These are phyloP conservation scores for Cheilosia pagana DNA, from an alignment of 2,888 invertebrate genomes.

Conservation along the genomic window DNA sequence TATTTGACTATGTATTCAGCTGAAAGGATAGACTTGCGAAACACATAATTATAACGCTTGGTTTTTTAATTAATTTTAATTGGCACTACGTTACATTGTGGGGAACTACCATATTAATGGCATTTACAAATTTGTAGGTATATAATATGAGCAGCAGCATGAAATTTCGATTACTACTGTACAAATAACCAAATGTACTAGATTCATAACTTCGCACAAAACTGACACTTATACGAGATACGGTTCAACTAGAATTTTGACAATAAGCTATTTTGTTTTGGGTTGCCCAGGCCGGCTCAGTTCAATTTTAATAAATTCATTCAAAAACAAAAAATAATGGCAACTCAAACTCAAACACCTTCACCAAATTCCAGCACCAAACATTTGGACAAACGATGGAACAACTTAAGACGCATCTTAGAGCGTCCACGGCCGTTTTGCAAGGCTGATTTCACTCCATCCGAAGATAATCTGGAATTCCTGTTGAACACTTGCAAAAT, in stretches of 20 bases:
- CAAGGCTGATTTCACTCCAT: slow-evolving; percentile 95
- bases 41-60: too few species aligned
- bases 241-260: too few species aligned
- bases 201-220: background rate
- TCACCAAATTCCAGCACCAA: slow-evolving; percentile 77
- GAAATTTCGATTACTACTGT: background rate
- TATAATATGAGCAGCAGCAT: too few species aligned
- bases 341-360: slow-evolving; percentile 68
- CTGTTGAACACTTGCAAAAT: slow-evolving; percentile 94
- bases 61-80: too few species aligned
- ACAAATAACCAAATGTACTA: background rate
- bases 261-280: too few species aligned
- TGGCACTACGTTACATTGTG: too few species aligned
- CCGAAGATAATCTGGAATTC: slow-evolving; percentile 92
- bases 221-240: too few species aligned
- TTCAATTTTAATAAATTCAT: background rate
- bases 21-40: too few species aligned
- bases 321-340: slow-evolving; percentile 11
- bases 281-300: background rate
- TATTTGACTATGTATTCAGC: too few species aligned
- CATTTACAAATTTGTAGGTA: too few species aligned
- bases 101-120: too few species aligned
- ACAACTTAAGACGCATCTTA: slow-evolving; percentile 91
- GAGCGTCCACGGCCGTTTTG: slow-evolving; percentile 97
- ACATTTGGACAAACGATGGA: slow-evolving; percentile 87